Conservation (phyloP, 1,140 invertebrate genomes). For the Nasonia giraulti region DNA sequence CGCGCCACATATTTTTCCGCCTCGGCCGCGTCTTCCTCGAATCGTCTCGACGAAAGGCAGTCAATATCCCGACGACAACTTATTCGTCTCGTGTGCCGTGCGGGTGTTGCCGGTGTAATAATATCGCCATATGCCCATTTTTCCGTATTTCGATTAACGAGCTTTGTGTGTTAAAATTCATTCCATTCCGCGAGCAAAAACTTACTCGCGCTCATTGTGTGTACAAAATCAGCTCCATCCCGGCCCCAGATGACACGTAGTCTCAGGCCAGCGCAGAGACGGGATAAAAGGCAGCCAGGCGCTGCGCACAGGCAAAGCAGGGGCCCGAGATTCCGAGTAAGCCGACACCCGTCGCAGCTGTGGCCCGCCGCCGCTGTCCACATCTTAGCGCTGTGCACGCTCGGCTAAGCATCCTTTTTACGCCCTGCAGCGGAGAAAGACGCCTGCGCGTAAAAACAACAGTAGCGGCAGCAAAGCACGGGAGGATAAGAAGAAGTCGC, state of each 20-base stretch:
- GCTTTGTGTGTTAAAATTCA: not conserved
- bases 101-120: not conserved
- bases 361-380: constrained; percentile 1
- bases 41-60: not conserved
- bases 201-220: not conserved
- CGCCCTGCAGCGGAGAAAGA: not conserved
- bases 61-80: not conserved
- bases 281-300: constrained; percentile 30
- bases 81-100: not conserved
- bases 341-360: constrained; percentile 40
- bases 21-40: too few relatives aligned
- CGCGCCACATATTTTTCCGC: not conserved
- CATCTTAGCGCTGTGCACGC: constrained; percentile 1
- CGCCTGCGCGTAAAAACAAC: constrained; percentile 13
- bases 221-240: not conserved
- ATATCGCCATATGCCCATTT: not conserved
- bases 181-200: not conserved
- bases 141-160: not conserved
- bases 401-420: constrained; percentile 40
- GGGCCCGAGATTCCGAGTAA: constrained; percentile 35
- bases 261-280: not conserved
- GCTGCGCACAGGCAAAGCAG: not conserved
- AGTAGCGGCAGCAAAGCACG: not conserved
- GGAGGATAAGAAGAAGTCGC: constrained; percentile 31
- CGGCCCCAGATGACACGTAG: not conserved